Conservation (phyloP, 2,113 vertebrate genomes). For the Phylloscopus trochilus region DNA sequence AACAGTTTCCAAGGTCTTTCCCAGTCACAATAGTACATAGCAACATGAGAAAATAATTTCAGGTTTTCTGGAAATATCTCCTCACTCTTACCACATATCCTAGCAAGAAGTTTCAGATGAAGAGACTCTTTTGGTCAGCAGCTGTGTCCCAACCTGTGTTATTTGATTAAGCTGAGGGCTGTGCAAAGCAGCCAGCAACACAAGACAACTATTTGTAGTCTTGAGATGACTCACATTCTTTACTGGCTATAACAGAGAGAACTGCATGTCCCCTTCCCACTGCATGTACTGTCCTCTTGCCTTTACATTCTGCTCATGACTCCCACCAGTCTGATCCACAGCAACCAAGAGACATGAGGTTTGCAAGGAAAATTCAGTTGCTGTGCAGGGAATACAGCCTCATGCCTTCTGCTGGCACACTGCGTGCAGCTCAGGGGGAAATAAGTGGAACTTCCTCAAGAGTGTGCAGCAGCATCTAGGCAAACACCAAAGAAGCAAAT, state of each 20-base stretch:
- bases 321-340: neutral
- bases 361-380: neutral
- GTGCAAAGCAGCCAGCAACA: neutral
- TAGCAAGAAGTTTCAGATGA: neutral
- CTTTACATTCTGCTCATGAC: neutral
- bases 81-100: neutral
- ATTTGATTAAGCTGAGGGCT: neutral
- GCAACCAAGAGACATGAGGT: neutral
- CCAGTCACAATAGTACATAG: neutral
- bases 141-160: neutral
- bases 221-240: neutral
- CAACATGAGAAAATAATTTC: neutral
- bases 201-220: neutral
- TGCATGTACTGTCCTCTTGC: neutral
- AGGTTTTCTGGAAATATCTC: neutral
- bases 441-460: neutral
- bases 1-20: neutral
- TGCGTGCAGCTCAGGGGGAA: neutral
- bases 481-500: neutral
- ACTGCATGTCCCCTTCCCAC: neutral
- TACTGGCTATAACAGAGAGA: neutral
- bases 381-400: neutral
- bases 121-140: neutral
- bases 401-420: neutral
- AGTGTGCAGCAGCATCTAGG: neutral